Conservation (phyloP, 2,888 invertebrate species). For the Globia sparganii region DNA sequence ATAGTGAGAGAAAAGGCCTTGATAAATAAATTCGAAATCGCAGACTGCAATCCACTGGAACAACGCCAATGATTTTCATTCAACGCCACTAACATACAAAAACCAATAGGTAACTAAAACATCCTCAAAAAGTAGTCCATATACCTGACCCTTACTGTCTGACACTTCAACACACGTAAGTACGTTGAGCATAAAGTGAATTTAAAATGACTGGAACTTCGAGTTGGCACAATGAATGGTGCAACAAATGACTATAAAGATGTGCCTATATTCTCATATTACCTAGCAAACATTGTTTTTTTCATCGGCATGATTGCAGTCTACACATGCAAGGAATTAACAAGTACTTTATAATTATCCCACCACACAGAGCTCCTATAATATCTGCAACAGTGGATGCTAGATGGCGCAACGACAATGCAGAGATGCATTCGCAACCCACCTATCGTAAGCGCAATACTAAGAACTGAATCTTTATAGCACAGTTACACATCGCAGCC, state of each 20-base stretch:
- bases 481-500: constrained; percentile 14
- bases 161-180: background rate
- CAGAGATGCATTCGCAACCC: constrained; percentile 51
- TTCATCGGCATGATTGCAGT: constrained; percentile 1
- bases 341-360: constrained; percentile 41
- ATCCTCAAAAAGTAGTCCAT: background rate
- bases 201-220: background rate
- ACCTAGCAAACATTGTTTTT: background rate
- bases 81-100: constrained; percentile 1
- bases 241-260: background rate
- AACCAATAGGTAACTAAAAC: background rate
- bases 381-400: constrained; percentile 20
- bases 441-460: constrained; percentile 36
- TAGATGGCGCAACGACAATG: constrained; percentile 45
- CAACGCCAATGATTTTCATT: constrained; percentile 29
- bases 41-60: constrained; percentile 25
- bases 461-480: constrained; percentile 34
- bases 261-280: background rate
- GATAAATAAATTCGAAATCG: constrained; percentile 22
- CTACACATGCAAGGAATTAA: constrained; percentile 24
- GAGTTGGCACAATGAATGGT: background rate
- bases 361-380: constrained; percentile 29
- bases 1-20: constrained; percentile 9
- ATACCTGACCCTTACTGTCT: background rate
- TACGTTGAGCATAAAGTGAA: background rate